A percentile compares a stretch with the other conserved stretches of the same genome.
These are phyloP conservation scores for Tachystola acroxantha DNA, from an alignment of 2,888 invertebrate genomes.

Conservation along the genomic window DNA sequence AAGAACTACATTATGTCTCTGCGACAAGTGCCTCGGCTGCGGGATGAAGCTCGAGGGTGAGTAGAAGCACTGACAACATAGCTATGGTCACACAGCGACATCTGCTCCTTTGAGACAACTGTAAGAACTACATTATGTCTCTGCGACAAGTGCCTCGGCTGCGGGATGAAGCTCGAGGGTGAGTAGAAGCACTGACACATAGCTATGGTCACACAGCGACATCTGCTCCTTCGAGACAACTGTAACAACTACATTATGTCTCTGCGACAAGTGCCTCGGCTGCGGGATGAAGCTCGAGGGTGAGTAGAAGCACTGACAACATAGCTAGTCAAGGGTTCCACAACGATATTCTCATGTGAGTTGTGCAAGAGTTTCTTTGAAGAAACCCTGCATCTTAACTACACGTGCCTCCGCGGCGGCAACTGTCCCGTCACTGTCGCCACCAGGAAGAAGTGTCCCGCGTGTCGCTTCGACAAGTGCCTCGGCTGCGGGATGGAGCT, in stretches of 20 bases:
- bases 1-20: conserved; percentile 98
- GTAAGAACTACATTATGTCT: too few species aligned
- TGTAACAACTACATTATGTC: conserved; percentile 98
- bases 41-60: conserved; percentile 97
- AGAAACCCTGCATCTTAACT: conserved; percentile 95
- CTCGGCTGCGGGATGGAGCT: conserved; percentile 97
- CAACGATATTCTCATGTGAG: too few species aligned
- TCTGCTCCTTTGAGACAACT: too few species aligned
- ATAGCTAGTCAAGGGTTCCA: too few species aligned
- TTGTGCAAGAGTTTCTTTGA: conserved; percentile 99
- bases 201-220: too few species aligned
- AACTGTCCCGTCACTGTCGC: conserved; percentile 95
- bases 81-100: too few species aligned
- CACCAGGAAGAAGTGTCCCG: conserved; percentile 97
- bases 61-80: too few species aligned
- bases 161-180: conserved; percentile 98
- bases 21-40: conserved; percentile 95
- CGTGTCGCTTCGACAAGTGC: conserved; percentile 97
- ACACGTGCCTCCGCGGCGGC: conserved; percentile 91
- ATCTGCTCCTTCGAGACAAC: conserved; percentile 94
- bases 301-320: conserved; percentile 48
- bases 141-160: conserved; percentile 96
- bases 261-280: conserved; percentile 96
- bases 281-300: conserved; percentile 98
- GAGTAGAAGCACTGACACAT: too few species aligned